Conservation (phyloP, 37 sponge, comb jelly and placozoan species). For the Beroe ovata region DNA sequence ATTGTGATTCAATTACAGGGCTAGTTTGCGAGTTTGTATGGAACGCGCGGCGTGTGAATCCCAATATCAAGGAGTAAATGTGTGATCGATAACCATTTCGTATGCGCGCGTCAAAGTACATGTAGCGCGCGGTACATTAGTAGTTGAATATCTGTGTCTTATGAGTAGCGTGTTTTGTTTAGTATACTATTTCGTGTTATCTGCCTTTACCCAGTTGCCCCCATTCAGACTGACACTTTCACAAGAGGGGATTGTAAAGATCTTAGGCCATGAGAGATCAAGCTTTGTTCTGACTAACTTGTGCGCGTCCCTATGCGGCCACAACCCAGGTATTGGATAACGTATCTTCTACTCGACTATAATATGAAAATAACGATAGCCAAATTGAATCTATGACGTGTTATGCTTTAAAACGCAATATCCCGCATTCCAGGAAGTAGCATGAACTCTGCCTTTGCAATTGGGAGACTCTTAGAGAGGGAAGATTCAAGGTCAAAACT, state of each 20-base stretch:
- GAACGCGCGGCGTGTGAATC: background rate
- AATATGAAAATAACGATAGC: too few relatives aligned
- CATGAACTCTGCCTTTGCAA: constrained; percentile 68
- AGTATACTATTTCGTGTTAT: too few relatives aligned
- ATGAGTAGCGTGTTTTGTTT: too few relatives aligned
- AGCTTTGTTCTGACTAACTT: constrained; percentile 29
- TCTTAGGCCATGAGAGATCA: constrained; percentile 29
- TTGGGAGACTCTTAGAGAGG: constrained; percentile 45
- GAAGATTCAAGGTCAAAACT: constrained; percentile 66
- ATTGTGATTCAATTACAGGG: background rate
- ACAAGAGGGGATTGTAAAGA: constrained; percentile 57
- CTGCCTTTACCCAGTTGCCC: too few relatives aligned
- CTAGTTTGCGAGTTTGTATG: background rate
- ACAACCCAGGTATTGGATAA: constrained; percentile 42
- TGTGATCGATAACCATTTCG: background rate
- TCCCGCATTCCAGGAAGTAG: constrained; percentile 47
- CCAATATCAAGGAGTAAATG: background rate
- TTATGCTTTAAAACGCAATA: background rate
- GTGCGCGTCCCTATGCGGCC: constrained; percentile 27
- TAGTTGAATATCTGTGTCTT: too few relatives aligned
- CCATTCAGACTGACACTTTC: constrained; percentile 52
- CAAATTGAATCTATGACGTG: too few relatives aligned
- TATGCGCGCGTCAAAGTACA: background rate
- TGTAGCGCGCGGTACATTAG: too few relatives aligned
- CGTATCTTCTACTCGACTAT: too few relatives aligned